phyloP scores from a whole-genome alignment of 2,888 invertebrate genomes.

The Creontiades dilutus region DNA sequence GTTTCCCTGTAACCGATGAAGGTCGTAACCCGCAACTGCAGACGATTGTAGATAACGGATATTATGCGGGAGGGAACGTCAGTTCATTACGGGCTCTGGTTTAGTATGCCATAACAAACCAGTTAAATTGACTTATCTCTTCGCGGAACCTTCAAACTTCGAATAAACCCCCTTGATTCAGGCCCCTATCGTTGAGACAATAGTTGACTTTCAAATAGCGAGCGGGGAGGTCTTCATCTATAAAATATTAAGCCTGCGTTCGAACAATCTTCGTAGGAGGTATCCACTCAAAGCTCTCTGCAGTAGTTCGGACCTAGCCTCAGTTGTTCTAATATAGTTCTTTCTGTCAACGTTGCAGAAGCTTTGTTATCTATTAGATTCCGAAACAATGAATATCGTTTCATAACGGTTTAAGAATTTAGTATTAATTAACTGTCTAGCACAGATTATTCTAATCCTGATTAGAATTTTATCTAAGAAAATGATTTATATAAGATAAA shows the following conservation, averaged over 20 bases:
- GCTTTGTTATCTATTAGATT: no score
- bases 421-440: no score
- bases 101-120: slow-evolving; percentile 21
- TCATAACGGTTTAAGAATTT: no score
- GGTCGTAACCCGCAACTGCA: not conserved
- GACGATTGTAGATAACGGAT: not conserved
- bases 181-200: not conserved
- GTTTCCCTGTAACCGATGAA: not conserved
- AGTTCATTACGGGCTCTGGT: not conserved
- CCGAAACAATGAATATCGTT: no score
- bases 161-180: not conserved
- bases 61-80: slow-evolving; percentile 18
- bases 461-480: no score
- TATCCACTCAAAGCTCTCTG: no score
- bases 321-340: no score
- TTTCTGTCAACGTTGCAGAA: no score
- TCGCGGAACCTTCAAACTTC: slow-evolving; percentile 18
- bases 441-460: no score
- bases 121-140: slow-evolving; percentile 20
- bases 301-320: no score
- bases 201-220: not conserved
- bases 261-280: no score
- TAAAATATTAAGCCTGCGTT: not conserved
- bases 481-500: no score
- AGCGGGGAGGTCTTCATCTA: not conserved